Evolutionary conservation across 2,888 invertebrate species (phyloP), one percentile per base, ranked within the genome.

Genomic region (Copidosoma aretas): DNA sequence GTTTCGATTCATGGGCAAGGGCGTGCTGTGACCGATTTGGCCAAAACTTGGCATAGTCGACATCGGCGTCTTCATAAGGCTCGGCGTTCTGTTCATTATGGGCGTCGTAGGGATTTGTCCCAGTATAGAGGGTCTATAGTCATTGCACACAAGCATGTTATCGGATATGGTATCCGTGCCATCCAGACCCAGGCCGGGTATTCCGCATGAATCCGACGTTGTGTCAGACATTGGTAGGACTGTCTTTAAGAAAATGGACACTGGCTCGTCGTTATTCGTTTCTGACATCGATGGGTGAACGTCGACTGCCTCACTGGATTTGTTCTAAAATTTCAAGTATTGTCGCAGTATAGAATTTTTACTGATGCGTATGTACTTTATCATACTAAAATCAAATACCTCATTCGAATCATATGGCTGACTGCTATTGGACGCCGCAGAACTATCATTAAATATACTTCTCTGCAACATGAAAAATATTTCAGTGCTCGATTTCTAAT

Each of bases 281-380:
- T 78, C 78, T 4, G 79, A 78, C 15, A 80, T 79, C 15, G 77
- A 77, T 2, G 85, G 86, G 46, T 89, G 86, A 64, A 86, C 85
- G 56, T 85, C 86, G 75, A 88, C 88, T n/a, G 88, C 88, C 79
- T 88, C 87, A 70, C 88, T 88, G 59, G 87, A 85, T 78, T 86
- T 86, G 66, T 85, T 86, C 86, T 82, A 63, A 60, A 75, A 54
- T 5, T 4, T 2, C 10, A 10, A 49, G 19, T 49, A n/a, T 49
- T 49, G 49, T 49, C 10, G 3, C 8, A 32, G 8, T 32, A 32
- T 32, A 32, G 4, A 8, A 32, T 32, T 32, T 32, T 5, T 32
- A 32, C 4, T 8, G 8, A 32, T 32, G 32, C 8, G 32, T 8
- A 32, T 32, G 8, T 8, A 32, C 32, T 32, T 5, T 32, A 32